These are phyloP conservation scores for Trichosurus vulpecula DNA, from an alignment of 2,797 vertebrate species.

Conservation along the genomic window DNA sequence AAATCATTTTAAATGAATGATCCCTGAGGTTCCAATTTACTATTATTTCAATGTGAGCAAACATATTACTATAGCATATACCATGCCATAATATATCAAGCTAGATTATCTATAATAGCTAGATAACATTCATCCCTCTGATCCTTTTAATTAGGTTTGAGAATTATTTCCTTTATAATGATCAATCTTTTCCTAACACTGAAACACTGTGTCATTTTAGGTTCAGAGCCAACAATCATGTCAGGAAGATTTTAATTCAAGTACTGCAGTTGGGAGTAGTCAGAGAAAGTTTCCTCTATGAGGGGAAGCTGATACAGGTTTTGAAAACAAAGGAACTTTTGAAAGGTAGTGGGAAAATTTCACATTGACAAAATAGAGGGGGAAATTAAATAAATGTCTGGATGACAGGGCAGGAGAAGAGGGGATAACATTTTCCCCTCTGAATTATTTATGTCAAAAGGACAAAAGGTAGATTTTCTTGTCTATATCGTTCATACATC, in stretches of 20 bases:
- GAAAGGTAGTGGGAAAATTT: neutral
- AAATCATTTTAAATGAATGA: neutral
- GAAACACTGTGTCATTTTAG: neutral
- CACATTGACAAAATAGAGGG: neutral
- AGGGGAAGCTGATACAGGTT: neutral
- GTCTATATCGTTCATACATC: neutral
- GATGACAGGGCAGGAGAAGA: neutral
- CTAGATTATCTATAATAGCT: neutral
- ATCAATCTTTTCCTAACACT: neutral
- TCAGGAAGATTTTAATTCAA: neutral
- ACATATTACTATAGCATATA: neutral
- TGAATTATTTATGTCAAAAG: neutral
- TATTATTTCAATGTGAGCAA: neutral
- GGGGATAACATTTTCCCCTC: neutral
- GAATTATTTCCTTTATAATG: neutral
- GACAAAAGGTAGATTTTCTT: neutral
- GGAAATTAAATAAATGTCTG: neutral
- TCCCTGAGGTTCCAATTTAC: neutral
- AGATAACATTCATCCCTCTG: neutral
- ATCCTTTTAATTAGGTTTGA: neutral
- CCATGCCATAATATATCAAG: neutral
- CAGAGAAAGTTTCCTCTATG: neutral
- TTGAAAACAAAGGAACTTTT: neutral
- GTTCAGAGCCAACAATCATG: neutral
- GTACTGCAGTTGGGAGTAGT: neutral